These are phyloP conservation scores for Drosophila anomalata DNA, from an alignment of 2,888 invertebrate species.

Conservation along the genomic window DNA sequence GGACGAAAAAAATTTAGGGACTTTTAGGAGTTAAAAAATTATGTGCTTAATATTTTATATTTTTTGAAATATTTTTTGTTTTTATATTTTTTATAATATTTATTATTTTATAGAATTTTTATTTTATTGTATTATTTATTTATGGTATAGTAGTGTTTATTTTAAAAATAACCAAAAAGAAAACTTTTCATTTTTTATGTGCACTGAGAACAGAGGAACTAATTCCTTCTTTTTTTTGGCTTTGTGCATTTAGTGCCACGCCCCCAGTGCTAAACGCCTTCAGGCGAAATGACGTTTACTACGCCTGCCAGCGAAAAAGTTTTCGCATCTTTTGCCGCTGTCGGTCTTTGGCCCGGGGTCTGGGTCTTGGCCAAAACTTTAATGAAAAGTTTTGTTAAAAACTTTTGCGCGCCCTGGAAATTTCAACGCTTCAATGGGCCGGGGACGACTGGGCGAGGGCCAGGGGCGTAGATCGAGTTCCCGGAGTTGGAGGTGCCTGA, in stretches of 20 bases:
- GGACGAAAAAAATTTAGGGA: neutral
- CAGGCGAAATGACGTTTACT: conserved; percentile 72
- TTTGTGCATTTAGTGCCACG: conserved; percentile 57
- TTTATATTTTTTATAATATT: neutral
- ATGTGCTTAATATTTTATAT: neutral
- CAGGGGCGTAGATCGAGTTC: neutral
- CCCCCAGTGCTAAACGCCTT: conserved; percentile 39
- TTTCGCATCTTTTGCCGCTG: conserved; percentile 58
- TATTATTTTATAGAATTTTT: neutral
- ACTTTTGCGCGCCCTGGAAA: conserved; percentile 71
- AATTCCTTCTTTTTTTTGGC: conserved; percentile 18
- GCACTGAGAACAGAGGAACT: conserved; percentile 8
- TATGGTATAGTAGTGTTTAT: neutral
- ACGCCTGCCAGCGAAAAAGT: conserved; percentile 69
- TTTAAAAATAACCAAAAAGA: neutral
- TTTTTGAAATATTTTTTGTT: neutral
- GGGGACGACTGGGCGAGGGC: neutral
- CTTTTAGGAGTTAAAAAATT: neutral
- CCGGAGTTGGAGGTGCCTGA: conserved; percentile 44
- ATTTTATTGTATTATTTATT: neutral
- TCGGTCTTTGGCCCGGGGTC: conserved; percentile 29
- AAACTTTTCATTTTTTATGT: neutral
- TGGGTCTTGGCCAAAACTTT: conserved; percentile 70
- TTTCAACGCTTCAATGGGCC: conserved; percentile 71
- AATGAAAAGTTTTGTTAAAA: conserved; percentile 79